phyloP scores from a whole-genome alignment of 2,113 vertebrate species.

The Cricetomys ansorgei region DNA sequence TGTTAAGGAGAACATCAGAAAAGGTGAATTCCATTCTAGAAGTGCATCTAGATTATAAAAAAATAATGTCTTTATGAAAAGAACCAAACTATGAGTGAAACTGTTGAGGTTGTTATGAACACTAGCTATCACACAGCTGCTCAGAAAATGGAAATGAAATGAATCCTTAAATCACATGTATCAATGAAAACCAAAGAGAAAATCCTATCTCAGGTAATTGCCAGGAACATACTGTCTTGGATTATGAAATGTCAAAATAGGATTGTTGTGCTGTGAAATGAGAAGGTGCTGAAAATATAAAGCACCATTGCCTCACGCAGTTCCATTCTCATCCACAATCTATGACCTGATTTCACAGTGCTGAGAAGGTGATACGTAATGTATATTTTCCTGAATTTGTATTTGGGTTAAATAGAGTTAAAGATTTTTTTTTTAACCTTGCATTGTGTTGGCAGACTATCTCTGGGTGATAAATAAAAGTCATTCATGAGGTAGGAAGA shows the following conservation, averaged over 20 bases:
- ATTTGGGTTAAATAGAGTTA: background rate
- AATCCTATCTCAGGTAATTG: conserved; percentile 21
- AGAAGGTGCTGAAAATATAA: conserved; percentile 14
- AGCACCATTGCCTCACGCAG: background rate
- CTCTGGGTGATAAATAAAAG: conserved; percentile 57
- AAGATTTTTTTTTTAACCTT: conserved; percentile 39
- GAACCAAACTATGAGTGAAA: background rate
- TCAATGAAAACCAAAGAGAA: conserved; percentile 28
- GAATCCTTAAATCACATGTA: conserved; percentile 40
- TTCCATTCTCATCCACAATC: background rate
- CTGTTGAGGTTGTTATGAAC: background rate
- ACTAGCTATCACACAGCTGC: background rate
- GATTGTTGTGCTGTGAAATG: background rate
- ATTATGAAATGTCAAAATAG: conserved; percentile 8
- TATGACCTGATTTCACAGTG: conserved; percentile 18
- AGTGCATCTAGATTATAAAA: background rate
- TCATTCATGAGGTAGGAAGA: conserved; percentile 15
- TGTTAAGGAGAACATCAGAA: conserved; percentile 11
- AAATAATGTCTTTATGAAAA: conserved; percentile 36
- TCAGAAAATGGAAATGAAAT: conserved; percentile 54
- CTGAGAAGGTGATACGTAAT: conserved; percentile 35
- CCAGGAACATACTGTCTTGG: background rate
- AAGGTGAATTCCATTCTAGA: conserved; percentile 43
- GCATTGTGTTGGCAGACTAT: background rate
- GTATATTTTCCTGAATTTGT: conserved; percentile 37